Evolutionary conservation across 2,888 invertebrate species (phyloP).

Genomic region (Sarcophaga carnaria): DNA sequence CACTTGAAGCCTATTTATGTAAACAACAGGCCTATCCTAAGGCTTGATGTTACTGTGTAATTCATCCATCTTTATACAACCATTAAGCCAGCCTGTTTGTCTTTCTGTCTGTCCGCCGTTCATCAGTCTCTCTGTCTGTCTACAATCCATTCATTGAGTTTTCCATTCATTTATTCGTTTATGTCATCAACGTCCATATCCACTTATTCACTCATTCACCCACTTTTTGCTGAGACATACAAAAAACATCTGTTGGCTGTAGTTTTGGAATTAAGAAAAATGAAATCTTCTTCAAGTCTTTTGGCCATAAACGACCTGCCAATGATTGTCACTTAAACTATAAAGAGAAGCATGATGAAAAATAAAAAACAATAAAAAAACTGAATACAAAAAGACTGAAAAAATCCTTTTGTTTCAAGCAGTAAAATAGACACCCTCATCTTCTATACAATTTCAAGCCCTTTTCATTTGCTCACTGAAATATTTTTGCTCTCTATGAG

Average conservation of each 20-base stretch:
- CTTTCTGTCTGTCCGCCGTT: neutral
- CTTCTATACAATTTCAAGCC: constrained; percentile 33
- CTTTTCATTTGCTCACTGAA: constrained; percentile 29
- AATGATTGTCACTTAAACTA: constrained; percentile 65
- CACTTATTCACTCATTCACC: constrained; percentile 40
- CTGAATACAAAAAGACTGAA: neutral
- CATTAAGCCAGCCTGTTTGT: constrained; percentile 20
- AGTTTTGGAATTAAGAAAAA: constrained; percentile 45
- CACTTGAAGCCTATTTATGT: constrained; percentile 51
- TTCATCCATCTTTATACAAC: constrained; percentile 16
- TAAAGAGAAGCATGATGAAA: no score
- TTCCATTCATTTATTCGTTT: constrained; percentile 41
- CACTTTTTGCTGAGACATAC: constrained; percentile 34
- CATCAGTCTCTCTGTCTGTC: neutral
- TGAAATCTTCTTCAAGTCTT: constrained; percentile 33
- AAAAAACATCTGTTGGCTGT: constrained; percentile 39
- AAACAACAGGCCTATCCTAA: constrained; percentile 46
- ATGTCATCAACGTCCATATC: constrained; percentile 34
- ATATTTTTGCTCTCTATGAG: neutral
- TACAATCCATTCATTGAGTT: constrained; percentile 17
- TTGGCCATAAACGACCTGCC: constrained; percentile 66
- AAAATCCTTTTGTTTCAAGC: constrained; percentile 54
- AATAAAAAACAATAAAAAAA: neutral
- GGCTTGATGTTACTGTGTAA: constrained; percentile 44
- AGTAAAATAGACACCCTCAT: constrained; percentile 36